phyloP scores from a whole-genome alignment of 2,113 vertebrate genomes.

The Calidris pugnax region DNA sequence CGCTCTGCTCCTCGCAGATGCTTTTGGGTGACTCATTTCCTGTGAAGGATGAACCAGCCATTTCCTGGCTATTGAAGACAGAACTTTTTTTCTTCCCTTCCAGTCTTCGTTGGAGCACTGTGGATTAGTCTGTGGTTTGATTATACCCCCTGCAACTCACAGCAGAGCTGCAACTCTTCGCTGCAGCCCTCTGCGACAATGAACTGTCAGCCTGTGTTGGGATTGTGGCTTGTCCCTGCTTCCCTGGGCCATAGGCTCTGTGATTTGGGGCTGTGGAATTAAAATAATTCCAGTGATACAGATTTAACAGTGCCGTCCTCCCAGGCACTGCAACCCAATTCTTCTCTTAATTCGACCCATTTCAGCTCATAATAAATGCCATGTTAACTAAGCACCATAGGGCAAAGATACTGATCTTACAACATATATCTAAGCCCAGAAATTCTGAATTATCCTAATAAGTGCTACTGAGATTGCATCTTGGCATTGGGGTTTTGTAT shows the following conservation, averaged over 20 bases:
- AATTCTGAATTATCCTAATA: not conserved
- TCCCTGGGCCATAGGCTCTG: not conserved
- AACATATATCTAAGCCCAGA: not conserved
- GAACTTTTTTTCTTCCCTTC: not conserved
- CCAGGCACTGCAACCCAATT: not conserved
- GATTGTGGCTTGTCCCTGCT: not conserved
- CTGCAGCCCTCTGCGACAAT: not conserved
- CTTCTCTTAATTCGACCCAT: not conserved
- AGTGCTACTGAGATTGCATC: not conserved
- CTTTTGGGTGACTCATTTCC: slow-evolving; percentile 66
- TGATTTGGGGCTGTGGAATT: not conserved
- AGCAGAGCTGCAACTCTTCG: not conserved
- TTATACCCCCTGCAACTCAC: not conserved
- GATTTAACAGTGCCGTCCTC: not conserved
- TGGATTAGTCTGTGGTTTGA: not conserved
- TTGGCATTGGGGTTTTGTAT: not conserved
- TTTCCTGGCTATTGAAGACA: slow-evolving; percentile 42
- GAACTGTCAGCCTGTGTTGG: not conserved
- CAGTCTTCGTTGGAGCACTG: not conserved
- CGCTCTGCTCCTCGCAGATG: not conserved
- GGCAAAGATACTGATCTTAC: not conserved
- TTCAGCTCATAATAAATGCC: not conserved
- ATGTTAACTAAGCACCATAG: not conserved
- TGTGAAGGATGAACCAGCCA: slow-evolving; percentile 22
- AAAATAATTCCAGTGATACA: not conserved